A percentile compares a stretch with the other conserved stretches of the same genome.
Conservation (phyloP, 1,140 invertebrate species). For the Drosophila persimilis region DNA sequence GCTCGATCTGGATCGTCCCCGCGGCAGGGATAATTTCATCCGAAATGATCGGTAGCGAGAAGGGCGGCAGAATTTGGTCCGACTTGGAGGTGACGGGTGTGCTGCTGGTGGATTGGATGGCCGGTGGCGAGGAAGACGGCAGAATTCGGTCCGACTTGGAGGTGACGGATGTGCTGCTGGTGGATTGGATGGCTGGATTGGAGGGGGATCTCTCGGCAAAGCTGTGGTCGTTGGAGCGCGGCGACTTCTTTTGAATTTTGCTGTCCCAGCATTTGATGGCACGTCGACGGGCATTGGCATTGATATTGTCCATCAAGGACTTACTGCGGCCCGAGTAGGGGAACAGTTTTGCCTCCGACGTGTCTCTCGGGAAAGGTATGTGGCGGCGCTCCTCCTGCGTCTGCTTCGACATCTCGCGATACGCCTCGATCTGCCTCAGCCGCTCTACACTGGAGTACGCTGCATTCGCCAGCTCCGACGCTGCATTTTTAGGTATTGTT, state of each 20-base stretch:
- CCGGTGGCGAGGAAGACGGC: too few species aligned
- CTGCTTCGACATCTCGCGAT: slow-evolving; percentile 17
- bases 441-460: slow-evolving; percentile 23
- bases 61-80: too few species aligned
- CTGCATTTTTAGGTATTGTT: background rate
- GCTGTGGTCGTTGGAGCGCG: slow-evolving; percentile 61
- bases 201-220: background rate
- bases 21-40: too few species aligned
- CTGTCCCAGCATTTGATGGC: slow-evolving; percentile 67
- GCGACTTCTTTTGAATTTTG: slow-evolving; percentile 68
- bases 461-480: background rate
- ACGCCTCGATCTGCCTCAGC: slow-evolving; percentile 45
- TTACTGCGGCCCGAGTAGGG: background rate
- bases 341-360: background rate
- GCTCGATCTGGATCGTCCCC: too few species aligned
- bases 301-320: slow-evolving; percentile 52
- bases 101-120: too few species aligned
- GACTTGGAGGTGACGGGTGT: too few species aligned
- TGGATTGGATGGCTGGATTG: too few species aligned
- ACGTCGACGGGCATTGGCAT: slow-evolving; percentile 69
- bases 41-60: too few species aligned
- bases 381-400: slow-evolving; percentile 53
- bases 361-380: slow-evolving; percentile 28
- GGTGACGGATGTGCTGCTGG: too few species aligned
- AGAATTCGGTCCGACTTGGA: too few species aligned